Base-by-base conservation (phyloP, 2,797 vertebrate species). In the Scyliorhinus canicula region DNA sequence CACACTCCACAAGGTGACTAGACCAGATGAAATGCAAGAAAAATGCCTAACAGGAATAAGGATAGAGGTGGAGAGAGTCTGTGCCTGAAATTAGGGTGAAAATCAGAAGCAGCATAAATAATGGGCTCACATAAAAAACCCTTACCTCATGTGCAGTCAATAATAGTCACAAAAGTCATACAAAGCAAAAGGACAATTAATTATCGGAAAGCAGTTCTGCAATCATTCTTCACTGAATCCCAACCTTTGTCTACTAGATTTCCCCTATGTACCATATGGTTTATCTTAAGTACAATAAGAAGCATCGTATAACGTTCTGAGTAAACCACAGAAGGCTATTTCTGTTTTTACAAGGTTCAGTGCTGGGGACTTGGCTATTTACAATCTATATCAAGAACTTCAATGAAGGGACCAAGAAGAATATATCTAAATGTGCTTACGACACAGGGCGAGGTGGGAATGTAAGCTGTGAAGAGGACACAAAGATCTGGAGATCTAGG, bases 171-270 rank as follows among this genome's bases (percentile, higher is more conserved):
- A 65, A 21, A 57, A 60, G 55, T n/a, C 52, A n/a, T 55, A 24
- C 55, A 60, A 35, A 65, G 35, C 60, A 44, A 24, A 82, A 65
- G 57, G 21, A 65, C 57, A 44, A 44, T 63, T 63, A 91, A 91
- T 91, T 44, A 44, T 28, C 40, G 57, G 57, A 91, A 91, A 91
- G 60, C n/a, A 65, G 40, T 63, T 65, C 57, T 65, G 88, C 88
- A 44, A 65, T 65, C 63, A 91, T 44, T 91, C 88, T 91, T 91
- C 60, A 91, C 28, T 4, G 19, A 60, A 63, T n/a, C 31, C 19
- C 88, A 91, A 21, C n/a, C 44, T n/a, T 63, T 63, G 19, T 91
- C n/a, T 65, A 65, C 60, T 65, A 91, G 88, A 91, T 91, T 44
- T 91, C 60, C 60, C 60, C 88, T 55, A n/a, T 60, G 21, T 65